These are phyloP conservation scores for Acronicta psi DNA, from an alignment of 2,888 invertebrate species.

Conservation along the genomic window DNA sequence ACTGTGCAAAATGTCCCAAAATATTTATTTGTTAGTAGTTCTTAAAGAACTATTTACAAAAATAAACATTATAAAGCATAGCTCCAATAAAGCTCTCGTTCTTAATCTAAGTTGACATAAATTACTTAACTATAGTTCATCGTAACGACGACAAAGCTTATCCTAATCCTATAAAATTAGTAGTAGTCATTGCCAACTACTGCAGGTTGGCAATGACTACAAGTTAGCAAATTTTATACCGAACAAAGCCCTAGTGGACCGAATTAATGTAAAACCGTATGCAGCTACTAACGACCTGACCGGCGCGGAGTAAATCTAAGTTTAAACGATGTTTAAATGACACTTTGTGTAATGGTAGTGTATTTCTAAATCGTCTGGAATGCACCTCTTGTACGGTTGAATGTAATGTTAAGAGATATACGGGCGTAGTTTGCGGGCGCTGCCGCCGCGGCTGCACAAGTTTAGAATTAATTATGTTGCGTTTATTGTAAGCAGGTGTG, in stretches of 20 bases:
- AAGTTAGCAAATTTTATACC: conserved; percentile 38
- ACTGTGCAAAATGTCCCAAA: no score
- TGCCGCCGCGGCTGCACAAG: conserved; percentile 31
- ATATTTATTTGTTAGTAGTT: no score
- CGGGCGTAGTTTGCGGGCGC: conserved; percentile 34
- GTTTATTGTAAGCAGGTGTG: conserved; percentile 32
- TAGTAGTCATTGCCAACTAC: no score
- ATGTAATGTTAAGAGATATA: conserved; percentile 50
- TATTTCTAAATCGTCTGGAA: conserved; percentile 63
- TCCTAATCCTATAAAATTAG: conserved; percentile 36
- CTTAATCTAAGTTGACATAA: no score
- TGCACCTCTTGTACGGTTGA: conserved; percentile 42
- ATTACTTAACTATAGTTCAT: neutral
- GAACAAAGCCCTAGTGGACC: conserved; percentile 35
- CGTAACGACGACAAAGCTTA: conserved; percentile 13
- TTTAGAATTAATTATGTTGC: conserved; percentile 54
- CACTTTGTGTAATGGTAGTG: conserved; percentile 56
- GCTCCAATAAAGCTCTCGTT: no score
- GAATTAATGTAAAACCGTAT: conserved; percentile 41
- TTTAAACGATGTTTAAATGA: conserved; percentile 63
- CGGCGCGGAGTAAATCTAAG: conserved; percentile 50
- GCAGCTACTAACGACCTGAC: conserved; percentile 48
- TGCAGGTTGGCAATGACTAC: conserved; percentile 8
- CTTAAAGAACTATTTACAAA: no score
- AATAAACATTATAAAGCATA: no score